These are phyloP conservation scores for Pachydiplax longipennis DNA, from an alignment of 2,888 invertebrate species.

Conservation along the genomic window DNA sequence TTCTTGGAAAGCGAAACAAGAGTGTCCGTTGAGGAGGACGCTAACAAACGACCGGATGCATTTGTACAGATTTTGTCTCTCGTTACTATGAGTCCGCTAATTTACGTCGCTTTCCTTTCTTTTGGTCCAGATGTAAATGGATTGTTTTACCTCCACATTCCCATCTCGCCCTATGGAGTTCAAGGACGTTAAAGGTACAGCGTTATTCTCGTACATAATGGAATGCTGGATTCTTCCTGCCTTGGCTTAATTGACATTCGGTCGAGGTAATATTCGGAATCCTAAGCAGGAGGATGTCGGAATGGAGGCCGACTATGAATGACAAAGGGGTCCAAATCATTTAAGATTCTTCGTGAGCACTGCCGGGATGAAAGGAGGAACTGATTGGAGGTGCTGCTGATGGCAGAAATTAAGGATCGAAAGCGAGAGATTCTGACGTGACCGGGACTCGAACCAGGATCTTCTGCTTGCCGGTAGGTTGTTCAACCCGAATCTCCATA, in stretches of 20 bases:
- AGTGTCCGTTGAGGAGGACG: too few species aligned
- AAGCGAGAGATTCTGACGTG: too few species aligned
- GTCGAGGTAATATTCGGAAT: neutral
- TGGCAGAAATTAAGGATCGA: neutral
- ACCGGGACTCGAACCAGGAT: too few species aligned
- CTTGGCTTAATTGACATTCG: neutral
- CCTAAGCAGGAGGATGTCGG: neutral
- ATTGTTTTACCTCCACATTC: neutral
- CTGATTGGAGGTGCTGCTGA: neutral
- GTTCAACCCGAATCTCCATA: too few species aligned
- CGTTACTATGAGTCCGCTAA: neutral
- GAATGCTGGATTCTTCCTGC: neutral
- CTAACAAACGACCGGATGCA: neutral
- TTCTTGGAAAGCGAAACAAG: too few species aligned
- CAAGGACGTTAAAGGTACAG: neutral
- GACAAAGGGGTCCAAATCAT: neutral
- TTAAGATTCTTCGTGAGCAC: neutral
- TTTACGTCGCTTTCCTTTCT: neutral
- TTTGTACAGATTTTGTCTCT: neutral
- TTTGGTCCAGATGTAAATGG: neutral
- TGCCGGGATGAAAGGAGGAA: neutral
- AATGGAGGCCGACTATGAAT: neutral
- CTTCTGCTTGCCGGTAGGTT: too few species aligned
- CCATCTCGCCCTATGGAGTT: neutral
- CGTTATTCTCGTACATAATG: neutral